Percentiles rank a stretch among this genome's conserved stretches.
Evolutionary conservation across 2,113 vertebrate genomes (phyloP).

Genomic region (Ophthalmolycus amberensis): DNA sequence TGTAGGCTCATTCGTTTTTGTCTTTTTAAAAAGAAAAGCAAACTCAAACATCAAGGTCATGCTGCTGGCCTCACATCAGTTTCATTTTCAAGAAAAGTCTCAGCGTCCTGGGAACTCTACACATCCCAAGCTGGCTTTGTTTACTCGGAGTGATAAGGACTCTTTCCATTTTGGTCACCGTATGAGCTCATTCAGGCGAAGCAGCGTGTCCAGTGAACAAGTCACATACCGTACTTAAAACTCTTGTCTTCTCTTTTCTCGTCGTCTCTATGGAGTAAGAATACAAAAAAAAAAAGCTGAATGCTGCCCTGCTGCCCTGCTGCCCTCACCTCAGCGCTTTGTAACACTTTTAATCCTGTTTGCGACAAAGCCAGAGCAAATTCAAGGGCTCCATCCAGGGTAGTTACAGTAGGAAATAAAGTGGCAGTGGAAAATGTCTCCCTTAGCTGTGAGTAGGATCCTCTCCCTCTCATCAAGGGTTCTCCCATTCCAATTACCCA

Average conservation of each 20-base stretch:
- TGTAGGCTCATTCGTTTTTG: neutral
- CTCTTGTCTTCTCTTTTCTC: slow-evolving; percentile 16
- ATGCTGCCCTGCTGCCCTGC: neutral
- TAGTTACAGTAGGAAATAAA: slow-evolving; percentile 38
- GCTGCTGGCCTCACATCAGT: slow-evolving; percentile 15
- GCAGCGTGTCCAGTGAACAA: slow-evolving; percentile 17
- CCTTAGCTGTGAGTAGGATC: slow-evolving; percentile 50
- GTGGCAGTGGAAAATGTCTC: slow-evolving; percentile 33
- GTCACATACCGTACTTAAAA: slow-evolving; percentile 20
- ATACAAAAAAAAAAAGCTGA: neutral
- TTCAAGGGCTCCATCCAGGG: slow-evolving; percentile 26
- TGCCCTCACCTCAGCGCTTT: neutral
- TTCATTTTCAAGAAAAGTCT: slow-evolving; percentile 4
- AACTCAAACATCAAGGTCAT: slow-evolving; percentile 42
- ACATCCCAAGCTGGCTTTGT: slow-evolving; percentile 28
- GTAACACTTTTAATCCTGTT: slow-evolving; percentile 3
- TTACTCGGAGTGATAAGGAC: slow-evolving; percentile 8
- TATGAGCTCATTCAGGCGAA: slow-evolving; percentile 33
- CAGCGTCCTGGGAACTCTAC: neutral
- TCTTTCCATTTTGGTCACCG: slow-evolving; percentile 21
- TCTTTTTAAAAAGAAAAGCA: neutral
- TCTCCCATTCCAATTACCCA: slow-evolving; percentile 63
- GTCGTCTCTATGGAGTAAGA: slow-evolving; percentile 1
- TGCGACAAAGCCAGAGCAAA: neutral
- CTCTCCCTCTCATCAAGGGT: slow-evolving; percentile 60